These are phyloP conservation scores for Porites lobata DNA, from an alignment of 92 coral and sea anemone species.

Conservation along the genomic window DNA sequence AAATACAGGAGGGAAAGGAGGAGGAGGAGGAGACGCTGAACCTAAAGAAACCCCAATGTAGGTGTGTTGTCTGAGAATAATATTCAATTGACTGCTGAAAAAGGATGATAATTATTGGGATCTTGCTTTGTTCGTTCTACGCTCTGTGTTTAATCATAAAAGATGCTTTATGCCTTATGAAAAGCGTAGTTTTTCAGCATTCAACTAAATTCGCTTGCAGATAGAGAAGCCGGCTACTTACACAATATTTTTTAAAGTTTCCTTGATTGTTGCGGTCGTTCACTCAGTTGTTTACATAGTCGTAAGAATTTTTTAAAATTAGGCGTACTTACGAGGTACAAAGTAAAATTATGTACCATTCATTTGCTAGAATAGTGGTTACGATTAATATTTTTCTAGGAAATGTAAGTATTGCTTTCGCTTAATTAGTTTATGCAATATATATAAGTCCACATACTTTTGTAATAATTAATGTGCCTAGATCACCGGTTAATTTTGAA, in stretches of 20 bases:
- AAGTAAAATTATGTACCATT: background rate
- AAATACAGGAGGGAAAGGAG: too few relatives aligned
- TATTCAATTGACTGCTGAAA: too few relatives aligned
- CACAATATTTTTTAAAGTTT: too few relatives aligned
- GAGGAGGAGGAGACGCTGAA: too few relatives aligned
- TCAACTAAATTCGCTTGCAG: background rate
- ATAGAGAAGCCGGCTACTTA: background rate
- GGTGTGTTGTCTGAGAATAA: too few relatives aligned
- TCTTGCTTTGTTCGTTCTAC: too few relatives aligned
- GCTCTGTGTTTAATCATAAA: too few relatives aligned
- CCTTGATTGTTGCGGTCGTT: background rate
- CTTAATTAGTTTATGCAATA: background rate
- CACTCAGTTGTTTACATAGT: background rate
- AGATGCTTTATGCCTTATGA: too few relatives aligned
- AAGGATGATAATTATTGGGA: too few relatives aligned
- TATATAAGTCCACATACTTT: background rate
- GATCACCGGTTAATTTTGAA: background rate
- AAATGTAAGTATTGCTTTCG: background rate
- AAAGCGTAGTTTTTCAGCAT: background rate
- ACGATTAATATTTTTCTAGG: background rate
- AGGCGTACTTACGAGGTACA: background rate
- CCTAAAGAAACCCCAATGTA: too few relatives aligned
- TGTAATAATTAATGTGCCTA: background rate
- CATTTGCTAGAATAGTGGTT: background rate
- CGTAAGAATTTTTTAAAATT: background rate